Percentiles rank a stretch among this genome's conserved stretches.
These are phyloP conservation scores for Aricia agestis DNA, from an alignment of 1,140 invertebrate species.

Conservation along the genomic window DNA sequence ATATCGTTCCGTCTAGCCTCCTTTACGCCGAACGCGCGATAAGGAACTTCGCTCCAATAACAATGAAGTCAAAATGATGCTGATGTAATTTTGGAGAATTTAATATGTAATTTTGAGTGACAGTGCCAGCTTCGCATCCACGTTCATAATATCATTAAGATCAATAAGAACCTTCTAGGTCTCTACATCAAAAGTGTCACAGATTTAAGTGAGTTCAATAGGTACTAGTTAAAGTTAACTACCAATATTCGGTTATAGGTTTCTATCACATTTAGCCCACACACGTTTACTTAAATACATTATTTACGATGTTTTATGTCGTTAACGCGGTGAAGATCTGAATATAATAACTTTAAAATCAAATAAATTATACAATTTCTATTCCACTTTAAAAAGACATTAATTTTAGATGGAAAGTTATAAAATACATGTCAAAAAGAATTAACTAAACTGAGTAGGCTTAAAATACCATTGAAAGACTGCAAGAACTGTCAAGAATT, in stretches of 20 bases:
- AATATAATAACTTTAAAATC: conserved; percentile 3
- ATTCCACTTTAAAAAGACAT: neutral
- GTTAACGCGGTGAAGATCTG: neutral
- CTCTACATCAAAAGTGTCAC: too few species aligned
- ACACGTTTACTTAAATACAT: conserved; percentile 11
- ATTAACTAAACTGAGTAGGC: neutral
- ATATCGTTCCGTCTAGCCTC: too few species aligned
- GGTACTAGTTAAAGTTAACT: neutral
- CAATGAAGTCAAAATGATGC: too few species aligned
- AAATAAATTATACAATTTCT: neutral
- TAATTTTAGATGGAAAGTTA: conserved; percentile 22
- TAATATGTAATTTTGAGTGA: too few species aligned
- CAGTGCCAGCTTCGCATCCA: too few species aligned
- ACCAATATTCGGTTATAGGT: neutral
- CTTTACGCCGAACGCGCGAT: too few species aligned
- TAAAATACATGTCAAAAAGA: conserved; percentile 5
- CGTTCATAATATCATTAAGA: too few species aligned
- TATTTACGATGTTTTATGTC: neutral
- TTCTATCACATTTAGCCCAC: neutral
- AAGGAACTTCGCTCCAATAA: too few species aligned
- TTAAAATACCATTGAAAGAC: neutral
- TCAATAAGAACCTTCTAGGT: too few species aligned
- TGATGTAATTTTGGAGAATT: too few species aligned
- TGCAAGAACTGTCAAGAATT: too few species aligned
- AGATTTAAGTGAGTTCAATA: too few species aligned